A percentile compares a stretch with the other conserved stretches of the same genome.
These are phyloP conservation scores for Petaurus breviceps DNA, from an alignment of 2,113 vertebrate genomes.

Conservation along the genomic window DNA sequence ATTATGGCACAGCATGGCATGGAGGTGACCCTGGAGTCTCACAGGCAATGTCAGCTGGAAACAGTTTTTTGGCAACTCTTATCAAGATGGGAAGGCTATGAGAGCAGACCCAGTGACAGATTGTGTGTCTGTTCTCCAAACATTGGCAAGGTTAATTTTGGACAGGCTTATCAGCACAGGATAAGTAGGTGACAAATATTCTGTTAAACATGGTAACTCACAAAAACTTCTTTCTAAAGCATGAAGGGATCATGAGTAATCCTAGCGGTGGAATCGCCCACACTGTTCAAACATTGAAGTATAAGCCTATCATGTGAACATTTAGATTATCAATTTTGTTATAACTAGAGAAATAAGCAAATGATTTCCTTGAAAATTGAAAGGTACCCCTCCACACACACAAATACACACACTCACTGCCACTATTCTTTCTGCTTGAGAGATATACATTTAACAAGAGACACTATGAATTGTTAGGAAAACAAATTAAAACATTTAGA, in stretches of 20 bases:
- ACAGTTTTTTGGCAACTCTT: neutral
- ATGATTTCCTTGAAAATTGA: neutral
- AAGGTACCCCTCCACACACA: neutral
- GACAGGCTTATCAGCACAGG: neutral
- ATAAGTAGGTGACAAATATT: neutral
- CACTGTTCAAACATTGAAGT: neutral
- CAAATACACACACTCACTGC: neutral
- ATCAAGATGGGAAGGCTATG: neutral
- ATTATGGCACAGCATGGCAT: neutral
- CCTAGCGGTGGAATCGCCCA: neutral
- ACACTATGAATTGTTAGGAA: neutral
- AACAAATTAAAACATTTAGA: neutral
- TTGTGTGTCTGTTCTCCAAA: neutral
- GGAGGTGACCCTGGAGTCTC: neutral
- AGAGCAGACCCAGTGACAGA: neutral
- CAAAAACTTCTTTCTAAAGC: neutral
- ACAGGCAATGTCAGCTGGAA: neutral
- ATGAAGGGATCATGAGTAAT: neutral
- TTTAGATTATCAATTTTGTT: neutral
- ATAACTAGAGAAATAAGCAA: neutral
- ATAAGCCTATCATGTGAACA: neutral
- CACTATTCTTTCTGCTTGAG: neutral
- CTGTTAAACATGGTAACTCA: neutral
- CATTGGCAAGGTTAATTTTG: neutral
- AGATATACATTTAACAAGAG: neutral